Conservation (phyloP, 1,140 invertebrate species). For the Cyclargus thomasi region DNA sequence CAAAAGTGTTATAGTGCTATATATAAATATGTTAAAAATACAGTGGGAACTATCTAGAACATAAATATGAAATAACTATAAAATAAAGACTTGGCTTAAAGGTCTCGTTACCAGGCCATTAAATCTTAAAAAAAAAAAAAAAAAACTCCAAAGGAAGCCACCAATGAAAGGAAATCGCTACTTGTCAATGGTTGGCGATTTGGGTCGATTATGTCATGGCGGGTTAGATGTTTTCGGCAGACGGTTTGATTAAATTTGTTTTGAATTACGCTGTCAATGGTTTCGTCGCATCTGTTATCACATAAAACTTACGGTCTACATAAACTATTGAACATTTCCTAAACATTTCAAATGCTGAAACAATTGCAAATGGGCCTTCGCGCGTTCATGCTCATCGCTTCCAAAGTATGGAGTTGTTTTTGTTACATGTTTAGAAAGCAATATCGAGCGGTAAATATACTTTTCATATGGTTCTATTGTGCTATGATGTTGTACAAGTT, state of each 20-base stretch:
- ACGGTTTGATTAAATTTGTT: constrained; percentile 66
- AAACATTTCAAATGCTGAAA: constrained; percentile 89
- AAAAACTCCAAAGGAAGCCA: too few relatives aligned
- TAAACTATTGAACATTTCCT: constrained; percentile 61
- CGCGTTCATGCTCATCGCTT: constrained; percentile 94
- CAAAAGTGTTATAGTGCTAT: too few relatives aligned
- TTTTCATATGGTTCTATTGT: constrained; percentile 34
- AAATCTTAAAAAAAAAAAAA: too few relatives aligned
- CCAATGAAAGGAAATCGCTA: constrained; percentile 28
- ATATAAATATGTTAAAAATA: too few relatives aligned
- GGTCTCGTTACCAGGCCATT: too few relatives aligned
- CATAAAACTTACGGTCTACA: constrained; percentile 61
- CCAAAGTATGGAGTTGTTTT: constrained; percentile 98
- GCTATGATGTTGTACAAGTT: constrained; percentile 36
- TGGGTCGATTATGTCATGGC: constrained; percentile 77
- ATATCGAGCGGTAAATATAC: constrained; percentile 89
- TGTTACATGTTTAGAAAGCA: constrained; percentile 97
- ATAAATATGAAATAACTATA: too few relatives aligned
- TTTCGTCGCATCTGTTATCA: constrained; percentile 58
- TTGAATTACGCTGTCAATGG: constrained; percentile 74
- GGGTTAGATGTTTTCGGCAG: constrained; percentile 74
- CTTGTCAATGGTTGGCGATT: constrained; percentile 58
- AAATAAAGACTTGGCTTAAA: too few relatives aligned
- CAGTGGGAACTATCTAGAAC: too few relatives aligned
- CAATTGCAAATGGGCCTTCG: constrained; percentile 97